Evolutionary conservation across 2,113 vertebrate species (phyloP).

Genomic region (Ceratotherium simum): DNA sequence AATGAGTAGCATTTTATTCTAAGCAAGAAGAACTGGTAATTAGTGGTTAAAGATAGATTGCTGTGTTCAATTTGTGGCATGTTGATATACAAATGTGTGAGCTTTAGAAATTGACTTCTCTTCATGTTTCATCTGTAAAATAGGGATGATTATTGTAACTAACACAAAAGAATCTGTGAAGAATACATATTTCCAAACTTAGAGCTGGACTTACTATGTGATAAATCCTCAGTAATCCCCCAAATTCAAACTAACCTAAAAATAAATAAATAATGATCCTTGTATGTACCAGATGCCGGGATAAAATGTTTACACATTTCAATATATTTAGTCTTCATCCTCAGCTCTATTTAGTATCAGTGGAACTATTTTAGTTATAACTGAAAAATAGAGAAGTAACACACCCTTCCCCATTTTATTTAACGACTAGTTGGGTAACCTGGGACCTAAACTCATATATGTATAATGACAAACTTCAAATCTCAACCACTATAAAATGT

Average conservation of each 20-base stretch:
- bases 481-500: neutral
- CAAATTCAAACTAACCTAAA: neutral
- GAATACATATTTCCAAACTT: neutral
- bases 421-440: neutral
- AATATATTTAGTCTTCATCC: neutral
- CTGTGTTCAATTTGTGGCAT: neutral
- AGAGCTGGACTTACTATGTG: neutral
- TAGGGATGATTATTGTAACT: neutral
- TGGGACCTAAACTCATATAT: fast-evolving
- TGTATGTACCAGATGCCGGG: neutral
- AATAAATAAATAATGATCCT: neutral
- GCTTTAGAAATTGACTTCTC: neutral
- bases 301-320: neutral
- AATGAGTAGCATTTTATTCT: neutral
- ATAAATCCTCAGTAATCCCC: neutral
- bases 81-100: neutral
- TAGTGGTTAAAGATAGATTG: neutral
- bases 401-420: neutral
- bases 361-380: neutral
- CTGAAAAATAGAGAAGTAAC: neutral
- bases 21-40: neutral
- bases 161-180: neutral
- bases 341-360: neutral
- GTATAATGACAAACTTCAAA: neutral
- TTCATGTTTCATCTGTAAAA: neutral